phyloP scores from a whole-genome alignment of 2,888 invertebrate species.

The Rhopalosiphum nymphaeae region DNA sequence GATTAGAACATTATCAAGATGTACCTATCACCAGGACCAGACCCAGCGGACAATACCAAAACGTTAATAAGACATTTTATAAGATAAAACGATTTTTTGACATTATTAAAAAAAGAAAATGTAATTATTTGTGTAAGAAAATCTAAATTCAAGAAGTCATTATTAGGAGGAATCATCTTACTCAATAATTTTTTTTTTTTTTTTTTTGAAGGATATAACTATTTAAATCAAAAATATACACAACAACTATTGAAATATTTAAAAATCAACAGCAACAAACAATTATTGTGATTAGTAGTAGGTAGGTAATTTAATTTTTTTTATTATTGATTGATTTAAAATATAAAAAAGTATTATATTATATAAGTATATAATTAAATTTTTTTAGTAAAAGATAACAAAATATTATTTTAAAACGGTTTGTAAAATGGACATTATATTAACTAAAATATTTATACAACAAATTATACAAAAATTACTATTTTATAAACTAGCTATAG shows the following conservation, averaged over 20 bases:
- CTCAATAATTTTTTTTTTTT: neutral
- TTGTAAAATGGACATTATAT: neutral
- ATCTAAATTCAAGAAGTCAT: neutral
- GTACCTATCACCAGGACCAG: neutral
- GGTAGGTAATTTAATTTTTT: neutral
- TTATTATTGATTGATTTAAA: neutral
- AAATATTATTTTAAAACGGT: neutral
- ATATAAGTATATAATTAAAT: neutral
- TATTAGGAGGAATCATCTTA: neutral
- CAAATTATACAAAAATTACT: neutral
- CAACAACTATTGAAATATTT: neutral
- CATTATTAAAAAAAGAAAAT: neutral
- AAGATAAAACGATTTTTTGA: neutral
- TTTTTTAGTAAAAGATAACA: neutral
- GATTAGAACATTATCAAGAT: neutral
- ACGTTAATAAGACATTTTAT: neutral
- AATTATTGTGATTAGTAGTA: neutral
- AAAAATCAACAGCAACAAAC: neutral
- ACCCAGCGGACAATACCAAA: neutral
- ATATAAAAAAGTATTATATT: neutral
- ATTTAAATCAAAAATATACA: neutral
- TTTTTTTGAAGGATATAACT: neutral
- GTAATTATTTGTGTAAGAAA: neutral
- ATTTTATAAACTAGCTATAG: neutral
- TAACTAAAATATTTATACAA: neutral